A percentile compares a stretch with the other conserved stretches of the same genome.
These are phyloP conservation scores for Spongilla lacustris DNA, from an alignment of 37 sponge, comb jelly and placozoan species.

Conservation along the genomic window DNA sequence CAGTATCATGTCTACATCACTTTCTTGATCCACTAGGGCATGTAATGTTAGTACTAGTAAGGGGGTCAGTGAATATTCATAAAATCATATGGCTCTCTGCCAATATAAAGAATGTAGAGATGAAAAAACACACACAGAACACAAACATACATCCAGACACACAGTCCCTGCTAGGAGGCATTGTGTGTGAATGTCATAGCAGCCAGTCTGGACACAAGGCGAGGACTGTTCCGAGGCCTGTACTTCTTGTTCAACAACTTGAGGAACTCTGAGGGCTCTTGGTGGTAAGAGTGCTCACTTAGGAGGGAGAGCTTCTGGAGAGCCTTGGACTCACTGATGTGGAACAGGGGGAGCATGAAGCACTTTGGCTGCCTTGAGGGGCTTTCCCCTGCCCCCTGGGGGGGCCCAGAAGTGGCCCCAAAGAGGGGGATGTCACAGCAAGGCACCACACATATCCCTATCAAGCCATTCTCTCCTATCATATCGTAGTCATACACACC, in stretches of 20 bases:
- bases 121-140: no score
- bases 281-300: not conserved
- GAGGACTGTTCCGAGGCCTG: not conserved
- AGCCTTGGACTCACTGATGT: not conserved
- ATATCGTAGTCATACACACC: conserved; percentile 61
- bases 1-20: no score
- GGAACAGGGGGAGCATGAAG: conserved; percentile 39
- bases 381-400: not conserved
- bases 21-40: no score
- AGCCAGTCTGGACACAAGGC: not conserved
- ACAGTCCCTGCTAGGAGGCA: no score
- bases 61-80: no score
- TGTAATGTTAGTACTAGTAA: no score
- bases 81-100: no score
- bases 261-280: not conserved
- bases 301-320: not conserved
- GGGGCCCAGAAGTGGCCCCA: not conserved
- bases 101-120: no score
- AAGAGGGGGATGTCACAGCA: conserved; percentile 39
- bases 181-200: not conserved
- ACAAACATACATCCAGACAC: no score
- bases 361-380: not conserved
- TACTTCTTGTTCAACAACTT: not conserved
- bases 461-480: conserved; percentile 53
- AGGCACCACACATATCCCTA: conserved; percentile 57